Percentiles rank a stretch among this genome's conserved stretches.
Conservation (phyloP, 2,888 invertebrate species). For the Diploptera punctata region DNA sequence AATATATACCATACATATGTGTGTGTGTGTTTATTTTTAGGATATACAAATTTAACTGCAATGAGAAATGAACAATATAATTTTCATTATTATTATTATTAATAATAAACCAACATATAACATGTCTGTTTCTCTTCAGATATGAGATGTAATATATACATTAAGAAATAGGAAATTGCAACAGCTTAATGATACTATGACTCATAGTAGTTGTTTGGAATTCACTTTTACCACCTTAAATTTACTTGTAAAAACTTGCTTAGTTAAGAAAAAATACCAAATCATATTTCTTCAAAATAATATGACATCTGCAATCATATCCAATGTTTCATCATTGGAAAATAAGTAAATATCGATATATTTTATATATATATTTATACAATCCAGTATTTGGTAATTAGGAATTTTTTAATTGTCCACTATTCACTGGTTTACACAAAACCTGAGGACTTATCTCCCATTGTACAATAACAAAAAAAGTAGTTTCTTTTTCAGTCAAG, state of each 20-base stretch:
- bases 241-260: neutral
- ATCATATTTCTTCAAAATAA: conserved; percentile 10
- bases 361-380: neutral
- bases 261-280: conserved; percentile 7
- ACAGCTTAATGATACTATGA: no score
- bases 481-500: neutral
- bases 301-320: neutral
- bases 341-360: neutral
- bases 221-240: conserved; percentile 3
- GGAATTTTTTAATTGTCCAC: neutral
- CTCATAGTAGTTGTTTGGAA: neutral
- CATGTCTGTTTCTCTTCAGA: no score
- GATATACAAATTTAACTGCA: neutral
- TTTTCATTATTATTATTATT: neutral
- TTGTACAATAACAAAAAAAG: neutral
- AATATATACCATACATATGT: no score
- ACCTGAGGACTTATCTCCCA: conserved; percentile 7
- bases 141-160: no score
- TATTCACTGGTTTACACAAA: neutral
- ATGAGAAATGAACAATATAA: neutral
- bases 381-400: conserved; percentile 14
- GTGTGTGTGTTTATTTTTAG: neutral
- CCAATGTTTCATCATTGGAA: neutral
- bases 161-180: no score
- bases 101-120: no score